These are phyloP conservation scores for Phenganax stokvisi DNA, from an alignment of 92 coral and sea anemone genomes.

Conservation along the genomic window DNA sequence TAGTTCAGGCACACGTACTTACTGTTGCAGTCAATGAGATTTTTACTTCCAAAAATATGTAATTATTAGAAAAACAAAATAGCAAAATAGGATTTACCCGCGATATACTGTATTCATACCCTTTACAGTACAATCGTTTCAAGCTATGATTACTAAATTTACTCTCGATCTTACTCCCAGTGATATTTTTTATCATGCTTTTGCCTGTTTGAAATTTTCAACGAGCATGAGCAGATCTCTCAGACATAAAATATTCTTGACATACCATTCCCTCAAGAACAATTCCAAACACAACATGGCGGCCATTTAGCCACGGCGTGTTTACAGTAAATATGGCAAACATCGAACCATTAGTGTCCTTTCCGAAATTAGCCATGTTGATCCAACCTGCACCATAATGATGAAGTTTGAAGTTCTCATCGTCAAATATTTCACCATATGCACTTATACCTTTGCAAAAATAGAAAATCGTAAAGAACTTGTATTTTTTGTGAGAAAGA, in stretches of 20 bases:
- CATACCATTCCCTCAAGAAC: conserved; percentile 88
- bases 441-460: conserved; percentile 64
- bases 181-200: too few relatives aligned
- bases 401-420: conserved; percentile 77
- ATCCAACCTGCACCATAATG: conserved; percentile 91
- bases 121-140: too few relatives aligned
- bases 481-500: not conserved
- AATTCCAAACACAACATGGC: conserved; percentile 88
- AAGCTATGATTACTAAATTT: too few relatives aligned
- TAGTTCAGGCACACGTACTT: too few relatives aligned
- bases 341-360: conserved; percentile 91
- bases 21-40: too few relatives aligned
- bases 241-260: not conserved
- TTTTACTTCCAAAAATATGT: too few relatives aligned
- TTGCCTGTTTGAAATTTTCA: not conserved
- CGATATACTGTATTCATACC: too few relatives aligned
- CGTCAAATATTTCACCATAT: conserved; percentile 78
- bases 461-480: not conserved
- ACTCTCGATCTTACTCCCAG: too few relatives aligned
- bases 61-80: too few relatives aligned
- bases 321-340: conserved; percentile 76
- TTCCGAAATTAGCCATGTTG: conserved; percentile 92
- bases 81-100: too few relatives aligned
- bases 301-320: conserved; percentile 81
- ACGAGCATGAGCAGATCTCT: not conserved